Percentiles rank a stretch among this genome's conserved stretches.
These are phyloP conservation scores for Caprella mutica DNA, from an alignment of 2,888 invertebrate genomes.

Conservation along the genomic window DNA sequence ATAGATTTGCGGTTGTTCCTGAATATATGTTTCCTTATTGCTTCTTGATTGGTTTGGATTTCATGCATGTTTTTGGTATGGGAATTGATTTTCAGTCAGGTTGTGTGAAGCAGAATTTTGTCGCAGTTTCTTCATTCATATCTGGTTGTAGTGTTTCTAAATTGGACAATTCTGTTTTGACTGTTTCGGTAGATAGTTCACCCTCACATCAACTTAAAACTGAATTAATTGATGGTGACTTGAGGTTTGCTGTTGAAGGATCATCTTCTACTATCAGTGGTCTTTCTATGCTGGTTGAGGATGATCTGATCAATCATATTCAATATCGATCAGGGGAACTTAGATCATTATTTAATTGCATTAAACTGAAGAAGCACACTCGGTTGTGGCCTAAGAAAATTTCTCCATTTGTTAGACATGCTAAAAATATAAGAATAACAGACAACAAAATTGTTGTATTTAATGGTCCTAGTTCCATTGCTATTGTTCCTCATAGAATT, in stretches of 20 bases:
- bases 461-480: neutral
- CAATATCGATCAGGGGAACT: neutral
- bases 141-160: no score
- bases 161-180: no score
- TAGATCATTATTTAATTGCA: neutral
- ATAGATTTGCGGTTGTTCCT: neutral
- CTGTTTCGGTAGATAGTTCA: no score
- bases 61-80: no score
- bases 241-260: neutral
- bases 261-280: neutral
- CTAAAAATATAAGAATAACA: neutral
- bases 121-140: no score
- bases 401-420: neutral
- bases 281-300: neutral
- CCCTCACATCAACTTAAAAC: neutral
- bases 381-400: neutral
- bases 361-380: neutral
- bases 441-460: neutral
- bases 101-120: no score
- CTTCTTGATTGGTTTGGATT: conserved; percentile 1
- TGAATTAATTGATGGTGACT: neutral
- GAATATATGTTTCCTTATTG: neutral
- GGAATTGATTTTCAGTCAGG: no score
- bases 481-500: neutral
- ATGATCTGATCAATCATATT: neutral